Conservation (phyloP, 1,140 invertebrate species). For the Drosophila teissieri region DNA sequence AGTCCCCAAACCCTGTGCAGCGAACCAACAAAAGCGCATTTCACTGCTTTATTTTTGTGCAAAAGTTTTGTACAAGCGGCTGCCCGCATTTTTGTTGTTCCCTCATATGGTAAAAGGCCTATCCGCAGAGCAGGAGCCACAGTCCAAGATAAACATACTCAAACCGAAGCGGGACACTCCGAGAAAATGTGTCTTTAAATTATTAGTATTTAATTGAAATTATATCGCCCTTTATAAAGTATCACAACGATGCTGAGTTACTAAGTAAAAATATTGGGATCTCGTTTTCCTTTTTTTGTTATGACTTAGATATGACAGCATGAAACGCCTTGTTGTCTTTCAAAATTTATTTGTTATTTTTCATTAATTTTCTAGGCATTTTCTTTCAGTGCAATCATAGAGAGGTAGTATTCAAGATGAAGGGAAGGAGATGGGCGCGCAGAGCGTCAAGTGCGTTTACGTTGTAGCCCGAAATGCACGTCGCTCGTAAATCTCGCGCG, state of each 20-base stretch:
- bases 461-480: slow-evolving; percentile 71
- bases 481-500: slow-evolving; percentile 76
- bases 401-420: background rate
- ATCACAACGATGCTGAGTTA: too few relatives aligned
- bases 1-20: slow-evolving; percentile 12
- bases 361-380: background rate
- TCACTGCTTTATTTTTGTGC: slow-evolving; percentile 52
- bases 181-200: background rate
- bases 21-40: slow-evolving; percentile 58
- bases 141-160: slow-evolving; percentile 72
- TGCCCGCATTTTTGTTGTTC: slow-evolving; percentile 76
- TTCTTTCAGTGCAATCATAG: slow-evolving; percentile 1
- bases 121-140: slow-evolving; percentile 33
- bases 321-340: too few relatives aligned
- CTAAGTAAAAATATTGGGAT: too few relatives aligned
- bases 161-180: slow-evolving; percentile 20
- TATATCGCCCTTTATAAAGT: too few relatives aligned
- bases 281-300: too few relatives aligned
- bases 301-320: too few relatives aligned
- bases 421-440: slow-evolving; percentile 4
- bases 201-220: background rate
- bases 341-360: too few relatives aligned
- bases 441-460: slow-evolving; percentile 70
- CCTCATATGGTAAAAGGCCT: slow-evolving; percentile 67
- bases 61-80: slow-evolving; percentile 51